Base-by-base conservation (phyloP, 2,113 vertebrate genomes). In the Sclerurus mexicanus region DNA sequence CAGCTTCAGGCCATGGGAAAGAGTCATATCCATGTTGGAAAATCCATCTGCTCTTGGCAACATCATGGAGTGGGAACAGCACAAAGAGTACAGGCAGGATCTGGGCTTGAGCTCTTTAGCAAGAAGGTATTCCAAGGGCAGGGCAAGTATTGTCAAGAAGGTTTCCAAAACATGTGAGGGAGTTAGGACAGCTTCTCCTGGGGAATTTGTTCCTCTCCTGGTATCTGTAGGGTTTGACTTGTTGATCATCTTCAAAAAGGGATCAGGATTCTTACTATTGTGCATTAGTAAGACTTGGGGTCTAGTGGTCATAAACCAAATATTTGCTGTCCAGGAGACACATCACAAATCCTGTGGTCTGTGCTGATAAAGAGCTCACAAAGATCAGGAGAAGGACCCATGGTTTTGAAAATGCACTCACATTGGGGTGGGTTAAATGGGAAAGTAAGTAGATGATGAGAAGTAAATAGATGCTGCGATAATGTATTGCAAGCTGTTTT, bases 401-500 rank as follows among this genome's bases (percentile, higher is more conserved):
- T 8, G 46, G 8, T 77, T 87, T 92, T 52, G 24, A 46, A 64
- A 69, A 56, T 14, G 80, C 52, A 21, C 37, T 78, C 58, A 13
- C n/a, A 59, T 16, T 92, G 59, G 64, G 56, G 68, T 17, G 52
- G 52, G 56, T 92, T 91, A 87, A 89, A 81, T 19, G 27, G 52
- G 39, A n/a, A 62, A 69, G 55, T 66, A 83, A 85, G 69, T 23
- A 87, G n/a, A 62, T 22, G 59, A 55, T 82, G 78, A 66, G 39
- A 72, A 91, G 49, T 30, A 93, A 94, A 89, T 15, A 80, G 91
- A 96, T 62, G 59, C 35, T 88, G 66, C 40, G 59, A 75, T 95
- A 93, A 97, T 95, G 96, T 95, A 96, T 79, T 95, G 49, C 71
- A 77, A 90, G 79, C 39, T 64, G 5, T 15, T 58, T 87, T 63